Conservation (phyloP, 2,113 vertebrate genomes). For the Galemys pyrenaicus region DNA sequence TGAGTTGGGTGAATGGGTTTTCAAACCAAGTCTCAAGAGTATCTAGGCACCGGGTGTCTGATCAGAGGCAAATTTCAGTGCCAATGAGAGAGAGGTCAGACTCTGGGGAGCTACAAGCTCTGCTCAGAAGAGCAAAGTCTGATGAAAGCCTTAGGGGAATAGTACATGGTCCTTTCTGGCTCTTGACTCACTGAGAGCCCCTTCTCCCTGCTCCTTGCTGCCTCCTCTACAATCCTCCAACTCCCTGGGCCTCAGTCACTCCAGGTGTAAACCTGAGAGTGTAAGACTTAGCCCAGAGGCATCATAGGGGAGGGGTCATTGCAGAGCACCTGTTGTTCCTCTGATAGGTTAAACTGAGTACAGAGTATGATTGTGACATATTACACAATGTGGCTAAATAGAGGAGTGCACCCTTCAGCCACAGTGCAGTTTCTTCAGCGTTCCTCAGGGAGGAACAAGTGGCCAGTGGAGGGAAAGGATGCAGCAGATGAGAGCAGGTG, state of each 20-base stretch:
- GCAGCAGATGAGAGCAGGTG: background rate
- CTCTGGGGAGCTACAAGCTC: background rate
- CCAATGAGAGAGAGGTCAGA: background rate
- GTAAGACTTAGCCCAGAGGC: background rate
- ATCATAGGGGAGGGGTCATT: background rate
- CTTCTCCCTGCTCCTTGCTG: background rate
- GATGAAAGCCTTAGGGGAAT: background rate
- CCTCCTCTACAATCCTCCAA: background rate
- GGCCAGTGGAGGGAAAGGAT: background rate
- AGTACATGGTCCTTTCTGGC: background rate
- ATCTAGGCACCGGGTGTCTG: too few species aligned
- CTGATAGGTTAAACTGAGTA: background rate
- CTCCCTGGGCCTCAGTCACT: background rate
- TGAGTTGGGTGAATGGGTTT: background rate
- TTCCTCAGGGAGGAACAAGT: background rate
- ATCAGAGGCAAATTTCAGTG: too few species aligned
- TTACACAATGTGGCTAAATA: constrained; percentile 35
- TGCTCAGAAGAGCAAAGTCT: background rate
- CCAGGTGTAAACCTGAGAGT: background rate
- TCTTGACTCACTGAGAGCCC: background rate
- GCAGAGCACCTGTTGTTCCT: background rate
- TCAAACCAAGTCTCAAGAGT: background rate
- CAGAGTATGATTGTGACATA: background rate
- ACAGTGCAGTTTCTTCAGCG: background rate
- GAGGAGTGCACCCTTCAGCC: background rate